A percentile compares a stretch with the other conserved stretches of the same genome.
phyloP scores from a whole-genome alignment of 2,113 vertebrate species.

The Psittacus erithacus region DNA sequence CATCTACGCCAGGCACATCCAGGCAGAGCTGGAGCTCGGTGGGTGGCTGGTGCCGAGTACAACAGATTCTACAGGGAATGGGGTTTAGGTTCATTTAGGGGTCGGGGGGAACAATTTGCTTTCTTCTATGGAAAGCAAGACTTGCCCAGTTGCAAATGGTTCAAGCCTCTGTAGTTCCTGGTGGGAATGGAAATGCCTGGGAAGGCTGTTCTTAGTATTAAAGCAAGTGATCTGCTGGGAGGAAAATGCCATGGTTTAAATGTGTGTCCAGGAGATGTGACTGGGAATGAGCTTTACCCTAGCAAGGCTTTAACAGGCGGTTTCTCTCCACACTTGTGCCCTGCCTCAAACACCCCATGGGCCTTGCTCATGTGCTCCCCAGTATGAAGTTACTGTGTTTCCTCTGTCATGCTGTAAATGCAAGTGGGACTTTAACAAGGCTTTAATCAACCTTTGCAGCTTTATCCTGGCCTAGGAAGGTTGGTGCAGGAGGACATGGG shows the following conservation, averaged over 20 bases:
- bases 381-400: fast-evolving
- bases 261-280: background rate
- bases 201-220: background rate
- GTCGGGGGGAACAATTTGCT: background rate
- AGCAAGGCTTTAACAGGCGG: background rate
- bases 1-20: constrained; percentile 77
- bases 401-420: background rate
- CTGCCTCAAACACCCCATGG: background rate
- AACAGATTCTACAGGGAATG: background rate
- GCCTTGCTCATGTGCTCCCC: background rate
- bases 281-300: background rate
- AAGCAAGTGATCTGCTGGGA: background rate
- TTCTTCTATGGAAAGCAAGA: background rate
- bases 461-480: background rate
- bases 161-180: background rate
- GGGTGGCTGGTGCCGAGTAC: background rate
- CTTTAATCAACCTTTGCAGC: background rate
- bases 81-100: background rate
- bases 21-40: constrained; percentile 78
- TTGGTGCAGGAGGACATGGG: background rate
- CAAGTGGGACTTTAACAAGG: background rate
- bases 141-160: background rate
- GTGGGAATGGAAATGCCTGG: background rate
- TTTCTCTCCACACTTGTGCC: background rate
- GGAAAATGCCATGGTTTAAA: fast-evolving